Percentiles rank a stretch among this genome's conserved stretches.
Conservation (phyloP, 2,888 invertebrate genomes). For the Microdon myrmicae region DNA sequence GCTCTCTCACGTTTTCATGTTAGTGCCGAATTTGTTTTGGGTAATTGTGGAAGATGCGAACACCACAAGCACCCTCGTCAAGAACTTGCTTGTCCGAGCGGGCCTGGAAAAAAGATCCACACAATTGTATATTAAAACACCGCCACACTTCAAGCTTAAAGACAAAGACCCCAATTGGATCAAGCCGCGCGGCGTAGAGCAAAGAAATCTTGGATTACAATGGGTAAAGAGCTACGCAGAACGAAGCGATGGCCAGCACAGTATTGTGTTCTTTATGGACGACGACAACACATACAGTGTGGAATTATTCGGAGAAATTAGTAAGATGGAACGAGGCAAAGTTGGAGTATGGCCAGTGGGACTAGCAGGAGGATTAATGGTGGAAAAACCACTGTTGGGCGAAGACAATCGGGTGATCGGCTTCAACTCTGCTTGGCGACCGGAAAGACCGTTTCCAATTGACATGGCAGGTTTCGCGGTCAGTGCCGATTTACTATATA, state of each 20-base stretch:
- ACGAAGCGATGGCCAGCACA: constrained; percentile 68
- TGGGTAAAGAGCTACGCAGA: constrained; percentile 71
- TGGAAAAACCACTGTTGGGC: constrained; percentile 86
- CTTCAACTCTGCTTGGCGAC: constrained; percentile 84
- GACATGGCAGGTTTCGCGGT: constrained; percentile 99
- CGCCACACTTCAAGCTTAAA: constrained; percentile 75
- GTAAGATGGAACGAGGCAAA: constrained; percentile 73
- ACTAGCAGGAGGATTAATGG: constrained; percentile 92
- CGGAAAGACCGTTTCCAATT: constrained; percentile 91
- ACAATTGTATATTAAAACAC: constrained; percentile 76
- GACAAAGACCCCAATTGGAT: constrained; percentile 76
- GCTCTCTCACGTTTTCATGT: constrained; percentile 85
- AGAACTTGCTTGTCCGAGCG: constrained; percentile 72
- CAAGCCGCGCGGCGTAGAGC: constrained; percentile 89
- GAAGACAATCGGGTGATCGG: constrained; percentile 70
- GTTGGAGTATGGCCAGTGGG: constrained; percentile 97
- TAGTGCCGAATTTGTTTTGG: constrained; percentile 92
- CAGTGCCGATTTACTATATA: constrained; percentile 78
- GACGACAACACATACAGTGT: constrained; percentile 95
- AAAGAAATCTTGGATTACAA: constrained; percentile 84
- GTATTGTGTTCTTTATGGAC: constrained; percentile 93
- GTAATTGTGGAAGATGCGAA: constrained; percentile 89
- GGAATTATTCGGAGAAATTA: constrained; percentile 90
- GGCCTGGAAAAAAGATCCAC: constrained; percentile 68
- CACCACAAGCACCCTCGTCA: constrained; percentile 72